phyloP scores from a whole-genome alignment of 2,797 vertebrate genomes.

The Pelodytes ibericus region DNA sequence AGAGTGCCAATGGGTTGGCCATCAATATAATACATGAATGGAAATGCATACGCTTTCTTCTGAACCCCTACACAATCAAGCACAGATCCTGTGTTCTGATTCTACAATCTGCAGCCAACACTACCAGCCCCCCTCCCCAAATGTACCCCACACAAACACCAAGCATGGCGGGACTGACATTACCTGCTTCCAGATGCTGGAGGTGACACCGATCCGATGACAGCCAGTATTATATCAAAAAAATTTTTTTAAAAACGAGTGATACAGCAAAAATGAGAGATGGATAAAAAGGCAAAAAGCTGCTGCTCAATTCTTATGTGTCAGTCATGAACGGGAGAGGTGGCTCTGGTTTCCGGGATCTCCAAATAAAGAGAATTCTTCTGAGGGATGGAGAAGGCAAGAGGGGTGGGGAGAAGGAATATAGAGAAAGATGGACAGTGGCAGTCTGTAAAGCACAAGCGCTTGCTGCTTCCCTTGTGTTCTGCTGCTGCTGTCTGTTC shows the following conservation, averaged over 20 bases:
- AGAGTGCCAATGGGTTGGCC: no score
- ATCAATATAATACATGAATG: no score
- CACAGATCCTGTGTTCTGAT: neutral
- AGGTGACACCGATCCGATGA: constrained; percentile 22
- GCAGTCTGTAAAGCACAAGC: neutral
- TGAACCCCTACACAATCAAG: neutral
- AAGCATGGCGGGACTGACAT: constrained; percentile 2
- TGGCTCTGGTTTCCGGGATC: constrained; percentile 83
- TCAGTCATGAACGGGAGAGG: constrained; percentile 59
- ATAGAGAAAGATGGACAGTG: constrained; percentile 17
- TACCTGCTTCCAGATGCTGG: constrained; percentile 39
- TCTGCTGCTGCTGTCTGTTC: neutral
- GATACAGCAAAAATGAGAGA: constrained; percentile 22
- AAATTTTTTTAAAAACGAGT: constrained; percentile 6
- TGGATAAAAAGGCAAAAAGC: constrained; percentile 2
- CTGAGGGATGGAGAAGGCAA: constrained; percentile 63
- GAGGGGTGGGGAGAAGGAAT: constrained; percentile 57
- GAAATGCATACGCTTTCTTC: no score
- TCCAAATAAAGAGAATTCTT: constrained; percentile 86
- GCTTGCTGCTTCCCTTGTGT: neutral
- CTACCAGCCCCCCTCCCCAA: neutral
- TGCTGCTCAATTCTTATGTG: constrained; percentile 37
- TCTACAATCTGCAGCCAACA: neutral
- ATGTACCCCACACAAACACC: constrained; percentile 12
- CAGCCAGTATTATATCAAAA: constrained; percentile 5